Evolutionary conservation across 2,797 vertebrate species (phyloP).

Genomic region (Scolopax rusticola): DNA sequence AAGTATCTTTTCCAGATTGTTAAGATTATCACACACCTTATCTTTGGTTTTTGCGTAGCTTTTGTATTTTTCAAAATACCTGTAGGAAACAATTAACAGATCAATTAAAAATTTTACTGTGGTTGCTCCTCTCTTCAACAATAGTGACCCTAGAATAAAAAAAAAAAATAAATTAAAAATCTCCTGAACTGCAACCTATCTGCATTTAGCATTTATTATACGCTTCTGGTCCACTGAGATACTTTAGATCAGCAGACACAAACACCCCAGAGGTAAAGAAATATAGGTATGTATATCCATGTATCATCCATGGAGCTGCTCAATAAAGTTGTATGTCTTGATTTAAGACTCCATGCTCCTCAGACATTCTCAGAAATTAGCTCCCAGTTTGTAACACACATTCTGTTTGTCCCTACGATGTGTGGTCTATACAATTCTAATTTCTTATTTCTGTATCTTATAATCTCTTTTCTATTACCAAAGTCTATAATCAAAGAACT

Average conservation of each 20-base stretch:
- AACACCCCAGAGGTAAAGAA: background rate
- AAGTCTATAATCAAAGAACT: background rate
- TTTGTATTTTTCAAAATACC: conserved; percentile 83
- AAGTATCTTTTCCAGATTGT: conserved; percentile 76
- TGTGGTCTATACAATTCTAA: background rate
- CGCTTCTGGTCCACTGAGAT: background rate
- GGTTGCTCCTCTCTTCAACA: background rate
- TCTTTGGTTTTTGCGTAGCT: conserved; percentile 76
- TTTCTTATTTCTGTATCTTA: background rate
- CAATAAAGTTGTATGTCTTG: background rate
- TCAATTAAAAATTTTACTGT: background rate
- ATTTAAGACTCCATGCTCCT: background rate
- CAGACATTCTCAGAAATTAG: background rate
- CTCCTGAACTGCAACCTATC: background rate
- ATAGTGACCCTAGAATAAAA: background rate
- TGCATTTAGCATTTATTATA: background rate
- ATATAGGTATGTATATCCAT: background rate
- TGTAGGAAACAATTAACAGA: conserved; percentile 60
- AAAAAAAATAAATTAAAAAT: background rate
- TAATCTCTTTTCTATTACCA: background rate
- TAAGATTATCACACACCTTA: conserved; percentile 77
- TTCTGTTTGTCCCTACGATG: background rate
- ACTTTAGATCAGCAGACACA: background rate
- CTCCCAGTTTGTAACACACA: background rate
- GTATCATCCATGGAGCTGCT: background rate